Base-by-base conservation (phyloP, 2,888 invertebrate genomes). In the Loripinus fragilis region DNA sequence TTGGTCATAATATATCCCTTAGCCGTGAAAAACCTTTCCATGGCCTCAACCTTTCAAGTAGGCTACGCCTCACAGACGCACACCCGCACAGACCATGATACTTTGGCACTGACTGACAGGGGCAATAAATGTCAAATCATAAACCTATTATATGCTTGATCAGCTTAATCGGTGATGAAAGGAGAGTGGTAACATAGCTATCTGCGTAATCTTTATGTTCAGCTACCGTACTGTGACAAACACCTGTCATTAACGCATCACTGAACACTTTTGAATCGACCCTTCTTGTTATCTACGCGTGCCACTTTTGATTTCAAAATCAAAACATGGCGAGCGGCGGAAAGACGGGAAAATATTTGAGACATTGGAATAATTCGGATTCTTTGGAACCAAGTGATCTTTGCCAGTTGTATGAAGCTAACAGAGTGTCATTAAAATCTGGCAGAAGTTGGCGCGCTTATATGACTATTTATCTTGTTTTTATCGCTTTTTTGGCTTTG, bases 331-430 rank as follows among this genome's bases (percentile, higher is more conserved):
- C 87, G 87, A 83, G 69, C 64, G 41, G 76, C 70, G 74, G 75
- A 72, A 83, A 83, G 71, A 60, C 74, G 55, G 25, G 71, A 52
- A 83, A 77, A 78, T 79, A 82, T 30, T 83, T 78, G 73, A 85
- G 87, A 78, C 78, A 85, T 5, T 87, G 87, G 87, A 83, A 83
- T 75, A 74, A 83, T 45, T 72, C 78, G 20, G 87, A 87, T 83
- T 85, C 83, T 2, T 74, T 73, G 25, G 87, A 86, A 48, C 75
- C 80, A 20, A 83, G 81, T 78, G 87, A 87, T 71, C 60, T 83
- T 20, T 80, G 71, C 28, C 70, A 81, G 71, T 71, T 87, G n/a
- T 87, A 79, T 77, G 75, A 74, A n/a, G 28, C 81, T 5, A 80
- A 80, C 66, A 72, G 71, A 17, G 55, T 83, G 25, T 33, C 12